Percentiles rank a stretch among this genome's conserved stretches.
These are phyloP conservation scores for Poecilia picta DNA, from an alignment of 2,797 vertebrate genomes.

Conservation along the genomic window DNA sequence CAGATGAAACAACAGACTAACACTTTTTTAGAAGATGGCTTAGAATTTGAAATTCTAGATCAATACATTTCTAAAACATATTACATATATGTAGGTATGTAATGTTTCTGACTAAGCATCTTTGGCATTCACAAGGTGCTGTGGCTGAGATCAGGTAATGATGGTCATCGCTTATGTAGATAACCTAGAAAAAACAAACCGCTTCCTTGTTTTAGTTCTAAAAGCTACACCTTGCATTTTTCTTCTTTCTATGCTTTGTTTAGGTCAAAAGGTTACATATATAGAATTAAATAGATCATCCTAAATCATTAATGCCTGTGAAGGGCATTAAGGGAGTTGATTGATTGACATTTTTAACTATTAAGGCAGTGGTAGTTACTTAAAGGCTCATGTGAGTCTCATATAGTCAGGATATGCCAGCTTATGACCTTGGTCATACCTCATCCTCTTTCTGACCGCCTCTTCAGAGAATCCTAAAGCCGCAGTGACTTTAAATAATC, in stretches of 20 bases:
- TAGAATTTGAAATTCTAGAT: neutral
- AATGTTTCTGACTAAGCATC: neutral
- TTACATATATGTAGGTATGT: too few species aligned
- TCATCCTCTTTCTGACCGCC: slow-evolving; percentile 45
- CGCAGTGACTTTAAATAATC: slow-evolving; percentile 63
- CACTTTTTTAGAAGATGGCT: neutral
- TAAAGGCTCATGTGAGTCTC: slow-evolving; percentile 60
- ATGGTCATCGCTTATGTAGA: neutral
- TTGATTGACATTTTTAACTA: slow-evolving; percentile 54
- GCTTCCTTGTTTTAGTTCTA: slow-evolving; percentile 17
- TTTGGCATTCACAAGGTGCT: neutral
- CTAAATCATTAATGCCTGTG: slow-evolving; percentile 19
- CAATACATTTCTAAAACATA: neutral
- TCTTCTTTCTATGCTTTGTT: neutral
- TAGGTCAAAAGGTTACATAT: slow-evolving; percentile 34
- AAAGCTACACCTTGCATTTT: slow-evolving; percentile 5
- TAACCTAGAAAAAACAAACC: neutral
- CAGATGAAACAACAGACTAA: neutral
- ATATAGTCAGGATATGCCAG: slow-evolving; percentile 50
- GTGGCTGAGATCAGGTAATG: neutral
- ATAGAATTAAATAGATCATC: slow-evolving; percentile 33
- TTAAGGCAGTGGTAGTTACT: slow-evolving; percentile 48
- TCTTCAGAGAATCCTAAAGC: slow-evolving; percentile 51
- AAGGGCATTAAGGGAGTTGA: slow-evolving; percentile 29
- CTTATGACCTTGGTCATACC: slow-evolving; percentile 68